Evolutionary conservation across 2,797 vertebrate genomes (phyloP), one percentile per base, ranked within the genome.

Genomic region (Telmatherina bonti): DNA sequence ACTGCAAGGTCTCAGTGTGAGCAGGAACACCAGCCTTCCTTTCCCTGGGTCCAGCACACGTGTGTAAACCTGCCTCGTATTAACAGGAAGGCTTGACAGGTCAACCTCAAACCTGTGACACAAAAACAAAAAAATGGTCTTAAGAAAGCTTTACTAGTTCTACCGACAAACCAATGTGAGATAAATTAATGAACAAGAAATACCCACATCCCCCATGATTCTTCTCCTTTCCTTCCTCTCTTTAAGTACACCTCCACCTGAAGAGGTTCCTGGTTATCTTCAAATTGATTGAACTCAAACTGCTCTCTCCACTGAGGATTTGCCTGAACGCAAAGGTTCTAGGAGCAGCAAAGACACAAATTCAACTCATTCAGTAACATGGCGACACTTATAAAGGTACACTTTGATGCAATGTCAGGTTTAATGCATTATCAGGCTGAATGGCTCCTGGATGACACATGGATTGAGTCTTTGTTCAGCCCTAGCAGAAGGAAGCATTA

Each of bases 211-310:
- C 96, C 97, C 94, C 97, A 96, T 63, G 96, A 95, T 24, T 98
- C 97, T 76, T 96, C 95, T 0, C 92, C 93, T 83, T 97, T 99
- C 92, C 96, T 96, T 84, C 95, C 94, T 90, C 95, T 96, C 90
- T 97, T 98, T 87, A 93, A 95, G 92, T 91, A 96, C 76, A 98
- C 93, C 90, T 98, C 97, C 84, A 97, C 95, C 91, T 98, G 95
- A 92, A 99, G 94, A 70, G 95, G 92, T 86, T 96, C 97, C 92
- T 95, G 96, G 89, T 94, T 96, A 91, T 98, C 97, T 91, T 95
- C 95, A 92, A 96, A 97, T 90, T 96, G 96, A 95, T 97, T 97
- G 94, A 99, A 98, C 91, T 99, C 97, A 93, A 99, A 99, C 92
- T 93, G 94, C 90, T 99, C 98, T 93, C 95, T 96, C 98, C 98